These are phyloP conservation scores for Rotaria sp. DNA, from an alignment of 2,888 invertebrate species.

Conservation along the genomic window DNA sequence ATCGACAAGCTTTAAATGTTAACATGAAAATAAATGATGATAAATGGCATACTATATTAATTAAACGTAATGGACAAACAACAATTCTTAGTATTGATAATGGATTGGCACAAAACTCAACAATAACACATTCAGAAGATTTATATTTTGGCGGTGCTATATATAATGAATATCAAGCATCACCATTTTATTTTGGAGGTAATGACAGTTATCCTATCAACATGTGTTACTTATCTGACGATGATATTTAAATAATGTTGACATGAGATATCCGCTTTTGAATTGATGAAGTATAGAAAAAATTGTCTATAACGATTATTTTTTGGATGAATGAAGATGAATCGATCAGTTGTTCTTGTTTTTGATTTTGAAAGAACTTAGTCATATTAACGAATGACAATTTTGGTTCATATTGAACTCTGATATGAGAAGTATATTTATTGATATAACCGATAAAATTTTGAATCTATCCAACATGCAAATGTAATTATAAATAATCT, in stretches of 20 bases:
- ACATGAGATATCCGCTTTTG: neutral
- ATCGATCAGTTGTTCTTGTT: neutral
- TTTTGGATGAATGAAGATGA: neutral
- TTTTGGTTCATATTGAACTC: neutral
- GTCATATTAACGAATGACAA: neutral
- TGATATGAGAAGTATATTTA: no score
- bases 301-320: neutral
- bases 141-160: conserved; percentile 11
- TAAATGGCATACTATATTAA: conserved; percentile 20
- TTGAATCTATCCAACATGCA: no score
- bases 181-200: conserved; percentile 24
- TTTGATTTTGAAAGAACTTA: neutral
- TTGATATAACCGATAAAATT: no score
- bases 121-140: conserved; percentile 1
- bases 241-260: neutral
- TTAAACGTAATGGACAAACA: conserved; percentile 4
- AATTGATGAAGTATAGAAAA: neutral
- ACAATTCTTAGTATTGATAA: neutral
- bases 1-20: conserved; percentile 9
- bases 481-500: no score
- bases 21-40: neutral
- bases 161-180: conserved; percentile 5
- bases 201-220: neutral
- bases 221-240: neutral
- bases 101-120: conserved; percentile 11